Evolutionary conservation across 2,797 vertebrate genomes (phyloP).

Genomic region (Karalla daura): DNA sequence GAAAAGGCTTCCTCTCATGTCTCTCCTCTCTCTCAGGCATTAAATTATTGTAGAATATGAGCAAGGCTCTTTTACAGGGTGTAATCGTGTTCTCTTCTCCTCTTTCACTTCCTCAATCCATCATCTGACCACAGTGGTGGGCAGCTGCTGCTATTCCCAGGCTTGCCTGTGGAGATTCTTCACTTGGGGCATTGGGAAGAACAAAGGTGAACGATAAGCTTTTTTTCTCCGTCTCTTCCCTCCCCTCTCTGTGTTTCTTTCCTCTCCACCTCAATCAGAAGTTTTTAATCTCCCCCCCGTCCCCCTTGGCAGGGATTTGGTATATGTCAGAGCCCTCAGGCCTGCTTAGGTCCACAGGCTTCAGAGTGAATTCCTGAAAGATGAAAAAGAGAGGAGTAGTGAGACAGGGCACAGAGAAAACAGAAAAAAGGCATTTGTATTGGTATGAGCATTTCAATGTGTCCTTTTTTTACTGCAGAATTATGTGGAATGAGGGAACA

Average conservation of each 20-base stretch:
- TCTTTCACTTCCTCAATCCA: conserved; percentile 68
- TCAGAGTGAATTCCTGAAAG: conserved; percentile 79
- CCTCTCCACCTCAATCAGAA: conserved; percentile 76
- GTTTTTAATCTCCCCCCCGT: conserved; percentile 73
- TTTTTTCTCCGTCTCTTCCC: conserved; percentile 47
- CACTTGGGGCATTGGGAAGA: conserved; percentile 70
- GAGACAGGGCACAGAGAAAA: conserved; percentile 65
- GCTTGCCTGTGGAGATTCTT: conserved; percentile 63
- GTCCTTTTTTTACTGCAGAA: conserved; percentile 42
- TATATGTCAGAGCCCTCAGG: conserved; percentile 75
- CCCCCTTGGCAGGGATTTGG: conserved; percentile 72
- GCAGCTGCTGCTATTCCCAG: conserved; percentile 68
- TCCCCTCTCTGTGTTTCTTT: conserved; percentile 54
- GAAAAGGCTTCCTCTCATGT: conserved; percentile 74
- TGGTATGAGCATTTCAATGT: conserved; percentile 57
- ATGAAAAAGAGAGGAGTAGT: conserved; percentile 77
- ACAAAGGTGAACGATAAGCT: conserved; percentile 77
- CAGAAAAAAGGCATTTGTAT: conserved; percentile 61
- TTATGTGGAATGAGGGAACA: conserved; percentile 53
- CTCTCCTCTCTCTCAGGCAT: conserved; percentile 66
- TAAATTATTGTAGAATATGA: conserved; percentile 74
- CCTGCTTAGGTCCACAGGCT: conserved; percentile 72
- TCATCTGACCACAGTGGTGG: conserved; percentile 62
- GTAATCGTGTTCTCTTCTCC: conserved; percentile 59
- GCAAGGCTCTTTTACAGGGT: conserved; percentile 58